A percentile compares a stretch with the other conserved stretches of the same genome.
Conservation (phyloP, 2,113 vertebrate genomes). For the Cyprinodon variegatus region DNA sequence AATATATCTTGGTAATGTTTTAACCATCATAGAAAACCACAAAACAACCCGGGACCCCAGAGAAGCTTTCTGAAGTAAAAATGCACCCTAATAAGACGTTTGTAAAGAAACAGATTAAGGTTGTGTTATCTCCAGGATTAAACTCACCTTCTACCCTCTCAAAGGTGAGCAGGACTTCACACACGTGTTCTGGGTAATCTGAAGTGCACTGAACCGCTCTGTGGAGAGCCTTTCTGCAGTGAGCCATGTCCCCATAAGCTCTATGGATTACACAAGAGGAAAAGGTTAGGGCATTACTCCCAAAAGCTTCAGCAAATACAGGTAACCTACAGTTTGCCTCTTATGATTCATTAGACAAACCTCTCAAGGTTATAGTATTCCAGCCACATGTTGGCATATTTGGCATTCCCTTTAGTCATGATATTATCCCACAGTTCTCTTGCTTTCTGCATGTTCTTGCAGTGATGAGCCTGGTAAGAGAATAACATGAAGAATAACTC, state of each 20-base stretch:
- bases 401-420: constrained; percentile 98
- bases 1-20: no score
- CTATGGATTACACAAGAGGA: constrained; percentile 62
- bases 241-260: constrained; percentile 88
- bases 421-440: constrained; percentile 97
- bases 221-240: constrained; percentile 95
- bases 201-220: constrained; percentile 94
- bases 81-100: neutral
- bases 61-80: neutral
- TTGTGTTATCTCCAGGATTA: neutral
- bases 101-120: no score
- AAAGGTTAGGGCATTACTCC: neutral
- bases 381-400: constrained; percentile 98
- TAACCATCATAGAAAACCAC: no score
- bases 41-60: no score
- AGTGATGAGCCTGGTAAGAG: constrained; percentile 87
- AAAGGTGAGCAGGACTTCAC: constrained; percentile 93
- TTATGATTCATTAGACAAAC: constrained; percentile 67
- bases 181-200: constrained; percentile 96
- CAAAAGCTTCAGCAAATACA: neutral
- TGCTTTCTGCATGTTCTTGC: constrained; percentile 97
- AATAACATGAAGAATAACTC: neutral
- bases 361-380: constrained; percentile 97
- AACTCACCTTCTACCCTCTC: constrained; percentile 92
- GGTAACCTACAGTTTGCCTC: neutral